Evolutionary conservation across 2,888 invertebrate species (phyloP), one percentile per base, ranked within the genome.

Genomic region (Papilio protenor): DNA sequence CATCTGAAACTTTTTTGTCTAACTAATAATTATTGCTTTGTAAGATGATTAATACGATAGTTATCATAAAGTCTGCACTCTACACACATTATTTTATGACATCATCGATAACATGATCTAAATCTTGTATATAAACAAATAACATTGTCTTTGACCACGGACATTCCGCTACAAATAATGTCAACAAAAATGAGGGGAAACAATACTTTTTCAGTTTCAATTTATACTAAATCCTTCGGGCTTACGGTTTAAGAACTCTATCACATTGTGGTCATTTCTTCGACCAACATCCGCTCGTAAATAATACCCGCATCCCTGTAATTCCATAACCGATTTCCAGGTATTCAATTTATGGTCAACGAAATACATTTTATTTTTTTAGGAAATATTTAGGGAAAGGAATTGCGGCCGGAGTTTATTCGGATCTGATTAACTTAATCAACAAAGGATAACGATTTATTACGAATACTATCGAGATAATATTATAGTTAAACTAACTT

Each of bases 221-320:
- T 66, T 66, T 66, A 66, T 40, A 40, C 18, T 27, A 57, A 75
- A 75, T 75, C 66, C 69, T 69, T 66, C 16, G 55, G 14, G 45
- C 27, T 75, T 70, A 59, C 47, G 33, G 23, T 45, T 49, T 27
- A 47, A 59, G 59, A 70, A 70, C 27, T 59, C 70, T 33, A 74
- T 77, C 33, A 69, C 69, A 33, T 69, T 77, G 77, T 27, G 77
- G 77, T 77, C 70, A 64, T 40, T n/a, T 69, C 49, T 57, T 69
- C 66, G 66, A 73, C 27, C 69, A 49, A 77, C 77, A 77, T 77
- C 77, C 77, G 77, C 57, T 69, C 5, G 21, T 18, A 45, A 57
- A 73, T 57, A 61, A 33, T 59, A 59, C 55, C 70, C 77, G 59
- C 52, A 61, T 77, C 74, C 69, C 70, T 71, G 74, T 74, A 77